phyloP scores from a whole-genome alignment of 1,140 invertebrate species.

The Philaenus spumarius region DNA sequence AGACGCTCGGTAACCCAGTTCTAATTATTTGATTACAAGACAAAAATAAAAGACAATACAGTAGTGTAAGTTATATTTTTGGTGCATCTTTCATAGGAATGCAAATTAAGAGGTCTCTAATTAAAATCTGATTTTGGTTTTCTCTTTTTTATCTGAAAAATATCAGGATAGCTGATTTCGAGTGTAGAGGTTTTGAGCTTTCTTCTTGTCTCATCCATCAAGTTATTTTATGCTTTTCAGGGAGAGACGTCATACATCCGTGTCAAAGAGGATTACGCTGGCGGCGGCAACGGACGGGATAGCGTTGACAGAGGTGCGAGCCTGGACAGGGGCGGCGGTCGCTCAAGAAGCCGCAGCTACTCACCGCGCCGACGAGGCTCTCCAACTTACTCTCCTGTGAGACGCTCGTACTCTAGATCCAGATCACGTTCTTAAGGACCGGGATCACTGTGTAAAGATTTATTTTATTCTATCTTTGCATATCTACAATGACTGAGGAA shows the following conservation, averaged over 20 bases:
- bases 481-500: too few relatives aligned
- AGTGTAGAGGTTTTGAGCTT: background rate
- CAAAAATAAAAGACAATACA: too few relatives aligned
- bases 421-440: slow-evolving; percentile 53
- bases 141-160: slow-evolving; percentile 16
- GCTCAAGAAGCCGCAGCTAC: slow-evolving; percentile 72
- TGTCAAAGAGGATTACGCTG: slow-evolving; percentile 87
- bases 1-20: too few relatives aligned
- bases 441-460: too few relatives aligned
- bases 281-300: slow-evolving; percentile 56
- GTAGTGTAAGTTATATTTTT: too few relatives aligned
- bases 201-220: slow-evolving; percentile 23
- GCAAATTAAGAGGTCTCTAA: too few relatives aligned
- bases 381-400: slow-evolving; percentile 77
- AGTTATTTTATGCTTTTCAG: too few relatives aligned
- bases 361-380: slow-evolving; percentile 77
- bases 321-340: slow-evolving; percentile 41
- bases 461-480: too few relatives aligned
- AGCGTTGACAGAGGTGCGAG: slow-evolving; percentile 51
- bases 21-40: too few relatives aligned
- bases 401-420: slow-evolving; percentile 70
- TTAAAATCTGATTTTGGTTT: too few relatives aligned
- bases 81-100: too few relatives aligned
- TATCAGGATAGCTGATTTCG: background rate
- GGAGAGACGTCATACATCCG: slow-evolving; percentile 93